Percentiles rank a stretch among this genome's conserved stretches.
Evolutionary conservation across 2,888 invertebrate species (phyloP).

Genomic region (Pyrochroa serraticornis): DNA sequence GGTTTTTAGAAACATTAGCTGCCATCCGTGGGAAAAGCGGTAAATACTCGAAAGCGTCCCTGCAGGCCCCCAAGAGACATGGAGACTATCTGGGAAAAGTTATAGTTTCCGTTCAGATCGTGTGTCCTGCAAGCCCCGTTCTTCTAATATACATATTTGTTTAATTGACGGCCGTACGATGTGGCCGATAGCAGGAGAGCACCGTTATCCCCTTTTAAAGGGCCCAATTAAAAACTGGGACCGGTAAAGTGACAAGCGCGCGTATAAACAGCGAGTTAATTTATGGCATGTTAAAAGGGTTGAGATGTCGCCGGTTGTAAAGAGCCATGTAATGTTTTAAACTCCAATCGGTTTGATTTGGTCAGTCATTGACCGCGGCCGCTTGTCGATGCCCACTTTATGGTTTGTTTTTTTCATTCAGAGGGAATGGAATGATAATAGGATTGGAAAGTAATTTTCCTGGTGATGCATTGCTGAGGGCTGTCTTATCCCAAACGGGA

Average conservation of each 20-base stretch:
- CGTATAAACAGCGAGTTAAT: constrained; percentile 13
- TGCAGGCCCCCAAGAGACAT: no score
- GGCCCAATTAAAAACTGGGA: neutral
- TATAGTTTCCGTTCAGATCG: no score
- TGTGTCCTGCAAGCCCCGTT: no score
- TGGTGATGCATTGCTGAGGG: constrained; percentile 25
- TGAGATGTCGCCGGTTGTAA: constrained; percentile 21
- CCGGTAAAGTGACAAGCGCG: constrained; percentile 5
- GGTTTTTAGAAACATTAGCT: no score
- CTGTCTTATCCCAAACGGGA: constrained; percentile 22
- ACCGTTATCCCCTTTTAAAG: constrained; percentile 10
- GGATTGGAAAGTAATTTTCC: constrained; percentile 31
- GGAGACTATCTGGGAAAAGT: no score
- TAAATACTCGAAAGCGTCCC: no score
- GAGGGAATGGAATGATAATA: constrained; percentile 31
- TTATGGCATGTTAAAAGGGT: constrained; percentile 32
- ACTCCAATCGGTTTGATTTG: constrained; percentile 9
- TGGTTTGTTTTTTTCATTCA: constrained; percentile 23
- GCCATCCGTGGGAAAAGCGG: no score
- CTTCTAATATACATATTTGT: constrained; percentile 3
- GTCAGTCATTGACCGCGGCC: constrained; percentile 14
- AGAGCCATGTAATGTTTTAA: constrained; percentile 17
- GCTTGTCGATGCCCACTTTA: constrained; percentile 29
- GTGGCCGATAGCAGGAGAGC: neutral
- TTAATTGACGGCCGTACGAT: constrained; percentile 6